Percentiles rank a stretch among this genome's conserved stretches.
Conservation (phyloP, 2,113 vertebrate species). For the Lethenteron reissneri region DNA sequence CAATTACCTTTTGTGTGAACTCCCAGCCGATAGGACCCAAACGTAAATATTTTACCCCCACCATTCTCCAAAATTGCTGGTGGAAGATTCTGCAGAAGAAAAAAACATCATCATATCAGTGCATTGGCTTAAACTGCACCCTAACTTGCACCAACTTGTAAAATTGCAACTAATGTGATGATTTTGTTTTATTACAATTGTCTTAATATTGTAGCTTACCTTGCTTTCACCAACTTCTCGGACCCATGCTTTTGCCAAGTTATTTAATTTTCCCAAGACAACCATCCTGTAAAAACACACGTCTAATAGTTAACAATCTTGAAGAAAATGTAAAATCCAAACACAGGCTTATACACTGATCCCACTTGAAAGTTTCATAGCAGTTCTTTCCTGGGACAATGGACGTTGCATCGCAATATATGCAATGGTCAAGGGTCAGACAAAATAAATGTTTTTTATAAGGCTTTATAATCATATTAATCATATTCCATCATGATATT, state of each 20-base stretch:
- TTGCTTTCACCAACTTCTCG: slow-evolving; percentile 55
- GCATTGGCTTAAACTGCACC: neutral
- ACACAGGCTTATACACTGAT: no score
- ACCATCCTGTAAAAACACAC: slow-evolving; percentile 31
- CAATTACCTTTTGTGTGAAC: slow-evolving; percentile 55
- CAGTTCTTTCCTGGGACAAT: no score
- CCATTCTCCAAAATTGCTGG: slow-evolving; percentile 49
- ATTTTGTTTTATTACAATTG: neutral
- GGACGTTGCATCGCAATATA: no score
- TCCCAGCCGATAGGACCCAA: slow-evolving; percentile 63
- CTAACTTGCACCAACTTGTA: slow-evolving; percentile 13
- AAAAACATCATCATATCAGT: slow-evolving; percentile 6
- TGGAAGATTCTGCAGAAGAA: slow-evolving; percentile 42
- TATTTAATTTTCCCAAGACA: slow-evolving; percentile 69
- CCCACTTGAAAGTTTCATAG: no score
- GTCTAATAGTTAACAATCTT: no score
- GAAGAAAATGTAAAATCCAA: no score
- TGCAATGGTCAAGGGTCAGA: no score
- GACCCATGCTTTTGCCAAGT: slow-evolving; percentile 86
- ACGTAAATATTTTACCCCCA: slow-evolving; percentile 68
- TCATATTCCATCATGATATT: no score
- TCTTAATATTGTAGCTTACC: slow-evolving; percentile 21
- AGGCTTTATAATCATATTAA: no score
- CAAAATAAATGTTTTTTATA: no score
- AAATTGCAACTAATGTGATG: neutral